Base-by-base conservation (phyloP, 2,888 invertebrate genomes). In the Serrognathus titanus region DNA sequence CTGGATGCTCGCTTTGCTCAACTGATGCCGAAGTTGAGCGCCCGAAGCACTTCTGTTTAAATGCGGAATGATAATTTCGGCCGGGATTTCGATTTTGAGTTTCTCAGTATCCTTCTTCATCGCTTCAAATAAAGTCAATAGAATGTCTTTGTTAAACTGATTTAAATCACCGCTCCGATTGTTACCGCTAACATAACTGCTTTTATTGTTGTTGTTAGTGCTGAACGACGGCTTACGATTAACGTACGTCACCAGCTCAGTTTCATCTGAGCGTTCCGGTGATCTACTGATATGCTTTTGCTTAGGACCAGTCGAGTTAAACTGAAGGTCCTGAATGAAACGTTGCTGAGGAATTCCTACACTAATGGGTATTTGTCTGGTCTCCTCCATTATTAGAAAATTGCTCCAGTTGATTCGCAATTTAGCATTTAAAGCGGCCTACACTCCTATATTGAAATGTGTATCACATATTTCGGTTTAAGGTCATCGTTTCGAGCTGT, bases 361-460 rank as follows among this genome's bases (percentile, higher is more conserved):
- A 53, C 58, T 60, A 57, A 63, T 61, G 55, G 63, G 59, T 52
- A 56, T 58, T 48, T 59, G 60, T 59, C 60, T 63, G 55, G 48
- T 60, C 57, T 58, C 58, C 59, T 64, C 63, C 63, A 64, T 64
- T 37, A 58, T 58, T 58, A 58, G 58, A 58, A 58, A 63, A 63
- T 63, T 64, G 57, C 61, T 56, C 62, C 50, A 55, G 59, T 57
- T 61, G 54, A 61, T 62, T 53, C 58, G 51, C 59, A 63, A 61
- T 64, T 64, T 64, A 61, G 51, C 58, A 61, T 59, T 63, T 63
- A 62, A 60, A 58, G 39, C 61, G 53, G 56, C 63, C 61, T 62
- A 63, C 63, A 59, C 62, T 55, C 38, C 31, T n/a, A 16, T 24
- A 51, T 55, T 55, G 16, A 38, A 45, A 46, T 39, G 55, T 47